Base-by-base conservation (phyloP, 2,888 invertebrate genomes). In the Alentia gelatinosa region DNA sequence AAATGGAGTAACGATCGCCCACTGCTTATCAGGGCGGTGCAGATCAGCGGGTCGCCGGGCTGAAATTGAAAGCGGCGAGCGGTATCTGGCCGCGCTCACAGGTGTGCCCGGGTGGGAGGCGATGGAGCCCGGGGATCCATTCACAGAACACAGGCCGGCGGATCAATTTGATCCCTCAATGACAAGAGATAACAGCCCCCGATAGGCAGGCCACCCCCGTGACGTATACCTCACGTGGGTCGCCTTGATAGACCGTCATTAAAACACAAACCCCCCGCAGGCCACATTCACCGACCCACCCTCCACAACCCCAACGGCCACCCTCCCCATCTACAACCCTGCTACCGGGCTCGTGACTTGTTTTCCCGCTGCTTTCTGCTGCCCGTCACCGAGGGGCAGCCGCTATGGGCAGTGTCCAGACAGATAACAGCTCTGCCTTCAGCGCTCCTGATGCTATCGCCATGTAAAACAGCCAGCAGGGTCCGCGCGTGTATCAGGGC, bases 1-100 rank as follows among this genome's bases (percentile, higher is more conserved):
- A 79, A 79, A 79, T 79, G 79, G 79, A 79, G 79, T 79, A 79
- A 79, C 79, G 79, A 79, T 79, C 79, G 79, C 15, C 79, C 15
- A 19, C 23, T 39, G 79, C 37, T 79, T 79, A 79, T 79, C 79
- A 23, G 79, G 39, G 1, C 37, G 37, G 79, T n/a, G 79, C 79
- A 79, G 79, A 79, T 79, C 79, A 79, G 79, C 37, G 37, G 79
- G 79, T 79, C 79, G n/a, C 15, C 35, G n/a, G 37, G 35, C 79
- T 79, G 79, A 79, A 79, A 79, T 79, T 79, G 79, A 79, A 79
- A 35, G 79, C 79, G 79, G 35, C n/a, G 37, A 4, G 79, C 15
- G 68, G 68, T 68, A 68, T 68, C 68, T 26, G 68, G 68, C 26
- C 33, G 12, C 33, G 3, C 68, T 68, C 3, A 33, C 68, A 68